A percentile compares a stretch with the other conserved stretches of the same genome.
Conservation (phyloP, 2,888 invertebrate species). For the Dryadula phaetusa region DNA sequence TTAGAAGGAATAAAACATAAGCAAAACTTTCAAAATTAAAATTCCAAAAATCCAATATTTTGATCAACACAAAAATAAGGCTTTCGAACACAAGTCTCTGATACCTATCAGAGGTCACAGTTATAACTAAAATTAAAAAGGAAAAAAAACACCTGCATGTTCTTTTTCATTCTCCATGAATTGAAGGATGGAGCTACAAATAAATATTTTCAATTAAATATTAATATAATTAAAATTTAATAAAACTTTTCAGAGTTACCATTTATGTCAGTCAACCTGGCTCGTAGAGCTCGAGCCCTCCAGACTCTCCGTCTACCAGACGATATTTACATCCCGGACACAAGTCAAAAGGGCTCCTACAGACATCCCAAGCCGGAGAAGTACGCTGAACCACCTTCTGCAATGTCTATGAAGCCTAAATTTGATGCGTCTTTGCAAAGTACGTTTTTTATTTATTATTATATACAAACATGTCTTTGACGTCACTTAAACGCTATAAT, state of each 20-base stretch:
- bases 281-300: constrained; percentile 71
- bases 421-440: constrained; percentile 64
- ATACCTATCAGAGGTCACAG: too few species aligned
- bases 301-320: constrained; percentile 75
- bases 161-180: too few species aligned
- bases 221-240: not conserved
- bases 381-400: constrained; percentile 62
- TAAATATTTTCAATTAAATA: not conserved
- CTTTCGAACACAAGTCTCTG: too few species aligned
- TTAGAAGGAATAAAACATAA: too few species aligned
- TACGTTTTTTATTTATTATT: constrained; percentile 49
- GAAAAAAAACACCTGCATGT: too few species aligned
- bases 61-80: too few species aligned
- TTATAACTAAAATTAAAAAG: too few species aligned
- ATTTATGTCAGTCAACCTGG: constrained; percentile 76
- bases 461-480: not conserved
- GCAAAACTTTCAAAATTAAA: too few species aligned
- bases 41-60: too few species aligned
- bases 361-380: constrained; percentile 66
- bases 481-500: not conserved
- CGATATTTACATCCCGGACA: constrained; percentile 72
- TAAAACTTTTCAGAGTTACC: constrained; percentile 71
- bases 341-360: constrained; percentile 66
- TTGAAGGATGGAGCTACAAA: too few species aligned
- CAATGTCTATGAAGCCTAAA: constrained; percentile 68